Evolutionary conservation across 1,140 invertebrate species (phyloP), one percentile per base, ranked within the genome.

Genomic region (fruit fly (Drosophila melanogaster)): DNA sequence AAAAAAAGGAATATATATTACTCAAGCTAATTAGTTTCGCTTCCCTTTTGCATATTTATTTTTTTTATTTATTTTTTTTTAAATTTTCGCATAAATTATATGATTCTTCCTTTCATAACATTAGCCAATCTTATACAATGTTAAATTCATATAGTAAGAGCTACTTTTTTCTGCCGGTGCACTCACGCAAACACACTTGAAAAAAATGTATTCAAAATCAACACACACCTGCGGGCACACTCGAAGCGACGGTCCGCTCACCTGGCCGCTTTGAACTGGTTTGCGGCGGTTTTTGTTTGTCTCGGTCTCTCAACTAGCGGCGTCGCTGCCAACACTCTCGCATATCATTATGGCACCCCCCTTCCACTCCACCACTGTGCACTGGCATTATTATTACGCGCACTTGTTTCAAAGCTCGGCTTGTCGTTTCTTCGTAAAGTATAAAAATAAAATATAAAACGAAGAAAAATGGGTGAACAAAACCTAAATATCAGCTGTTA

Each of bases 231-330:
- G 64, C 37, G 64, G 64, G 59, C 64, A 70, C 66, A 69, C 43
- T 70, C 50, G 51, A 46, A 70, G 26, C 55, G 64, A 70, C 66
- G 55, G 64, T 40, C 54, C 37, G 64, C 50, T 70, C 67, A 49
- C 67, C 51, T 35, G 67, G 65, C 70, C 73, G 72, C 53, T 69
- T 87, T 54, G 73, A 87, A 87, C 83, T 87, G 83, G 83, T 87
- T 87, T 87, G 57, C 71, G 65, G 69, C 81, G 62, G 81, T 47
- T 77, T 51, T 72, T 72, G 55, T 72, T 72, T 72, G 64, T 70
- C 41, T 44, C 41, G 40, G 15, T 43, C 38, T 41, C 50, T 70
- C 67, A 66, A 33, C 64, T 65, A 66, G 51, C 47, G 59, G 49
- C 41, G 47, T 24, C 58, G 22, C 69, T 17, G 67, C 43, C 50